Evolutionary conservation across 2,113 vertebrate genomes (phyloP), one percentile per base, ranked within the genome.

Genomic region (Helogale parvula): DNA sequence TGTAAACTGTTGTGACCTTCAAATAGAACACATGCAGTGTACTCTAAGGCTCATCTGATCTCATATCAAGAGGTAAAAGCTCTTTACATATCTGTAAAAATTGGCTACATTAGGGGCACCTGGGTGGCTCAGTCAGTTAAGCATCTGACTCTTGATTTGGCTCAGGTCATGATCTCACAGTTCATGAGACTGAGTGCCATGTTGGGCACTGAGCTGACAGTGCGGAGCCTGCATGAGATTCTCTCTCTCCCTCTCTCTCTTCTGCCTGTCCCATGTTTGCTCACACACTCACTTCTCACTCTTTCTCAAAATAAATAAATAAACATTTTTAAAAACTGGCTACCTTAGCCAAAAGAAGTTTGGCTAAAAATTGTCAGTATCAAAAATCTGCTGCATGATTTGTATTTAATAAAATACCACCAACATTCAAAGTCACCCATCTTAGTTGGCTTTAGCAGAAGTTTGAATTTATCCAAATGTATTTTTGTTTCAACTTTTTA

Each of bases 401-500:
- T 52, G 15, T n/a, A 54, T 33, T 88, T 93, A 93, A 88, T 71
- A 79, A 79, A 92, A 79, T 35, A 65, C 5, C 23, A 81, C 1
- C 19, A 79, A 54, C 0, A 2, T 57, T 85, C 65, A 60, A 76
- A 80, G 66, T 81, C 41, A 54, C 21, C 88, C 19, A 23, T 21
- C 41, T 81, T 60, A 23, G 57, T 23, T 69, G 21, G 29, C 19
- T 79, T 91, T 66, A 21, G 23, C 35, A 47, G 66, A 74, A 93
- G 10, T 8, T 45, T 81, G 69, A 38, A 54, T 68, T 86, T 79
- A 66, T 71, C 50, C 57, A 29, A 74, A 88, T 80, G 25, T 33
- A 81, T 71, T 81, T 92, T 81, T 93, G 38, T 93, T 92, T 19
- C 69, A 83, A 85, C 83, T 72, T 74, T 85, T 65, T 93, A 77